Conservation (phyloP, 2,888 invertebrate genomes). For the Pterobdella sp. region DNA sequence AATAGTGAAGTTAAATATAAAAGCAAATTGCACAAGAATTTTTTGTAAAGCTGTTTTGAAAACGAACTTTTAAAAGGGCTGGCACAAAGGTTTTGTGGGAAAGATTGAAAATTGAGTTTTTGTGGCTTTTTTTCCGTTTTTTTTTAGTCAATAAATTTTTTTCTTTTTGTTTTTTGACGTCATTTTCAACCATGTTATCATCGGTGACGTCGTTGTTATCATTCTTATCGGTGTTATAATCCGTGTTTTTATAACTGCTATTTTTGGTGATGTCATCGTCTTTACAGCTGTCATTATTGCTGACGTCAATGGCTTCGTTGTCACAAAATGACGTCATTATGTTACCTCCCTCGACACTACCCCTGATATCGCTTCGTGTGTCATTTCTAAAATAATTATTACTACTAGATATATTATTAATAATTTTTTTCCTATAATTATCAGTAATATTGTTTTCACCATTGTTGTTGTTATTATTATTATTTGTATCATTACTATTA, state of each 20-base stretch:
- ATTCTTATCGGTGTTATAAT: neutral
- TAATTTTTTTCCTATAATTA: neutral
- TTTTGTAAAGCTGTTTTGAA: neutral
- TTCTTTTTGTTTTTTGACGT: neutral
- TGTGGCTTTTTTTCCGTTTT: neutral
- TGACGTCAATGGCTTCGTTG: neutral
- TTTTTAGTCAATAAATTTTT: neutral
- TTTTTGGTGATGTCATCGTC: neutral
- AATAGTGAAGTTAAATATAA: neutral
- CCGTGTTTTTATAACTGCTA: neutral
- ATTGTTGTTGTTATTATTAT: constrained; percentile 1
- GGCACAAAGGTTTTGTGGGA: constrained; percentile 12
- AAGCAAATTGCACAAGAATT: neutral
- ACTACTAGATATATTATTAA: neutral
- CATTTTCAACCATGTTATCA: neutral
- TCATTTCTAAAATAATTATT: constrained; percentile 2
- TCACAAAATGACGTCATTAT: no score
- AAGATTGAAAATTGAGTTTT: neutral
- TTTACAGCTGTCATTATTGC: neutral
- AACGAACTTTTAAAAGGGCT: neutral
- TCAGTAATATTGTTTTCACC: neutral
- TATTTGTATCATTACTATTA: neutral
- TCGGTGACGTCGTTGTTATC: neutral
- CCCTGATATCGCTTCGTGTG: no score
- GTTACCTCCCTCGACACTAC: no score